Evolutionary conservation across 2,888 invertebrate genomes (phyloP).

Genomic region (Rhimphoctona megacephalus): DNA sequence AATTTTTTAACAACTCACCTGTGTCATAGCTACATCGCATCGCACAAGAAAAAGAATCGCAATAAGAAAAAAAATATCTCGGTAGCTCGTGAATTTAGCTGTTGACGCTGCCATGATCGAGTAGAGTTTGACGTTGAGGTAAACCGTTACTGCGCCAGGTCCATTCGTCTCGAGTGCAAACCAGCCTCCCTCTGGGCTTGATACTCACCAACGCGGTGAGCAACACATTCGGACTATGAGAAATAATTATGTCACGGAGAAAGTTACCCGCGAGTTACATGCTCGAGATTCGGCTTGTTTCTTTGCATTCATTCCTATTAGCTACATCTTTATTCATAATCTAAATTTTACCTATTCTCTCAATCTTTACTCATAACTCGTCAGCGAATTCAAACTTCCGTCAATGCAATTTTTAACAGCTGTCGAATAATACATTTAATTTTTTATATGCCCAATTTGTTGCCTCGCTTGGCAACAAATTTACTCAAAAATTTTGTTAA

Average conservation of each 20-base stretch:
- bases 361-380: neutral
- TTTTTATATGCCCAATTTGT: too few relatives aligned
- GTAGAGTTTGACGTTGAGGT: constrained; percentile 80
- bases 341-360: neutral
- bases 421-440: neutral
- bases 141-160: constrained; percentile 75
- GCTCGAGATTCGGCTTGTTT: constrained; percentile 39
- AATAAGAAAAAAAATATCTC: constrained; percentile 62
- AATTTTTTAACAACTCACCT: constrained; percentile 71
- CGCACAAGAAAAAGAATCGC: constrained; percentile 71
- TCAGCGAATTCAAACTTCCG: neutral
- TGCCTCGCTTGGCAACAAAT: too few relatives aligned
- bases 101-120: constrained; percentile 78
- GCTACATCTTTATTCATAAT: constrained; percentile 52
- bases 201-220: constrained; percentile 41
- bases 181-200: constrained; percentile 70
- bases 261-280: constrained; percentile 66
- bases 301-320: constrained; percentile 1
- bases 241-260: constrained; percentile 72
- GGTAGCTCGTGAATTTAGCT: constrained; percentile 68
- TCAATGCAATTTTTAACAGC: neutral
- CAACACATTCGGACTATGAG: constrained; percentile 53
- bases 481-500: too few relatives aligned
- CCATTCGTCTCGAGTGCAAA: constrained; percentile 70
- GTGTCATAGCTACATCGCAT: constrained; percentile 68